A percentile compares a stretch with the other conserved stretches of the same genome.
These are phyloP conservation scores for Mionectes macconnelli DNA, from an alignment of 2,113 vertebrate genomes.

Conservation along the genomic window DNA sequence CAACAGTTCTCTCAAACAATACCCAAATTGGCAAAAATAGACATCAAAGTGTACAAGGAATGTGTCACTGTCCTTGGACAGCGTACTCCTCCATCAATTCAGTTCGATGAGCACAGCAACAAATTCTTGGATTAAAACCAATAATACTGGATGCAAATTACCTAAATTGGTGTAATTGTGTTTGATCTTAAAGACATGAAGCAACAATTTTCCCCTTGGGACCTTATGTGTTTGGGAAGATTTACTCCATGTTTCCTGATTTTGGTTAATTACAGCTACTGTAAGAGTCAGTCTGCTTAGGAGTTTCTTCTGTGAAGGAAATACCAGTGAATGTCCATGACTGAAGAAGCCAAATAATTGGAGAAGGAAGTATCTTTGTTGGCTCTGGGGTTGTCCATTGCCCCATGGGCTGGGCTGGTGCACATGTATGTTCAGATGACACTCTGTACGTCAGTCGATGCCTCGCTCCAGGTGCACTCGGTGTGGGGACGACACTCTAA, in stretches of 20 bases:
- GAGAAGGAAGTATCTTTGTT: accelerated
- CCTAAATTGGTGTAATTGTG: neutral
- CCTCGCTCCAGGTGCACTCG: neutral
- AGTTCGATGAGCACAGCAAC: neutral
- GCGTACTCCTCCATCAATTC: neutral
- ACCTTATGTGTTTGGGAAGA: neutral
- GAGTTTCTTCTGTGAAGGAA: neutral
- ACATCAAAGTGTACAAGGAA: neutral
- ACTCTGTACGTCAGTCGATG: neutral
- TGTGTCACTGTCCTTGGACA: neutral
- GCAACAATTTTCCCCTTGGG: neutral
- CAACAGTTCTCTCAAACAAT: neutral
- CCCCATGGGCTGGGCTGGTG: neutral
- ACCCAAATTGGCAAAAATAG: neutral
- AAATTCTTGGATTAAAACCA: neutral
- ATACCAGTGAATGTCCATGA: neutral
- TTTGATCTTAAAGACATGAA: neutral
- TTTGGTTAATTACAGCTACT: neutral
- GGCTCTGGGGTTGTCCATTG: neutral
- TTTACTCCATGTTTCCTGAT: neutral
- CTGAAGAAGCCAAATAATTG: neutral
- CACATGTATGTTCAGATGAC: accelerated
- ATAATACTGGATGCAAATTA: neutral
- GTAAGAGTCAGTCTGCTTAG: neutral
- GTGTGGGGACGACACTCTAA: neutral